Evolutionary conservation across 2,113 vertebrate species (phyloP).

Genomic region (Sialia sialis): DNA sequence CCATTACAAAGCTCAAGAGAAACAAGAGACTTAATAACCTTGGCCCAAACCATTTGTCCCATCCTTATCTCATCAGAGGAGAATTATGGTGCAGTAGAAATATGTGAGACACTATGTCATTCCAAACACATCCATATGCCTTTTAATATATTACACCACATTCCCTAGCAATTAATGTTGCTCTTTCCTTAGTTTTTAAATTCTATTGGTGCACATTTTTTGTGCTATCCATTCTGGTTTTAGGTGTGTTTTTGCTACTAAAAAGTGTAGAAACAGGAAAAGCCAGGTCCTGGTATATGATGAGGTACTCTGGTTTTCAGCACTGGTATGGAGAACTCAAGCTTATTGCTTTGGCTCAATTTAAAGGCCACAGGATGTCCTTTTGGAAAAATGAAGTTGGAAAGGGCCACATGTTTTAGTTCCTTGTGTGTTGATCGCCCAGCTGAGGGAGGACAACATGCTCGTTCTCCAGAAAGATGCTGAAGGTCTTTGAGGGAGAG

Average conservation of each 20-base stretch:
- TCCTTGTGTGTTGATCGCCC: background rate
- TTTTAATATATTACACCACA: background rate
- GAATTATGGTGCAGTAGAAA: background rate
- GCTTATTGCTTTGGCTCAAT: background rate
- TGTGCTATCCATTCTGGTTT: background rate
- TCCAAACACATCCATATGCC: background rate
- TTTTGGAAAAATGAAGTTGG: background rate
- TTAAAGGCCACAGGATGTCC: background rate
- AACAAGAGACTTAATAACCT: background rate
- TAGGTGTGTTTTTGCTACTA: background rate
- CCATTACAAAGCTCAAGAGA: background rate
- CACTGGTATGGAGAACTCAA: background rate
- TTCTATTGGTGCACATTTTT: background rate
- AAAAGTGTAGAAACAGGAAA: background rate
- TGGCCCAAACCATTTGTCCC: background rate
- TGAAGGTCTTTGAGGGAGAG: background rate
- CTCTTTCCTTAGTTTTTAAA: background rate
- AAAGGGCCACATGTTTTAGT: background rate
- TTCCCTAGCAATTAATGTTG: background rate
- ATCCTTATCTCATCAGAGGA: background rate
- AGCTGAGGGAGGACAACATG: background rate
- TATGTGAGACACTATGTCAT: background rate
- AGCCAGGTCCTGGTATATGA: accelerated
- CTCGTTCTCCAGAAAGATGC: background rate
- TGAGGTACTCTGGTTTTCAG: background rate